Evolutionary conservation across 1,140 invertebrate species (phyloP), one percentile per base, ranked within the genome.

Genomic region (Eupristina koningsbergeri): DNA sequence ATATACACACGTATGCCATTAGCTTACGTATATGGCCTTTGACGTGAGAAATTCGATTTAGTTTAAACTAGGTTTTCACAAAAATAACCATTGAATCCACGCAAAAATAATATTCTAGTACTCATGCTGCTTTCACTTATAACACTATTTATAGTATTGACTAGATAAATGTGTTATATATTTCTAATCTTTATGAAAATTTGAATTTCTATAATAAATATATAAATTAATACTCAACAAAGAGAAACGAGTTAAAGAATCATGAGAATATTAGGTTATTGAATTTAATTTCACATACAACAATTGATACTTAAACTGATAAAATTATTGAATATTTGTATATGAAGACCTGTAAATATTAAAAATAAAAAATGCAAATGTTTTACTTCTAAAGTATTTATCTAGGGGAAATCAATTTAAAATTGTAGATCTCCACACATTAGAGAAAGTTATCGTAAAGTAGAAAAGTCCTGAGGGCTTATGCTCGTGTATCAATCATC

Each of bases 401-500:
- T 36, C 31, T 67, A 36, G 1, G 34, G 64, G 64, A 67, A 67
- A 67, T 34, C 64, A 19, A 67, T 67, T 31, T 7, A 15, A 67
- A 36, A 5, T 17, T 58, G 53, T 58, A 58, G 53, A 58, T 19
- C 31, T 34, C 63, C 29, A 31, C 15, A 34, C 29, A 34, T 26
- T 22, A 29, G 73, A 75, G 73, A 75, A 75, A 75, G 73, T 53
- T 75, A 39, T 8, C 36, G n/a, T 53, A 75, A 53, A 19, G 47
- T 50, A 7, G 39, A 47, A 50, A 74, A 47, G 73, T 53, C 39
- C 47, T 47, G 45, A 17, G 7, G 31, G 31, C 31, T 77, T 50
- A 39, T 26, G n/a, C 17, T 77, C 50, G 22, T n/a, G 29, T 61
- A 77, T 77, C 75, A 36, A 58, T 77, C 75, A 61, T 77, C 75